A percentile compares a stretch with the other conserved stretches of the same genome.
phyloP scores from a whole-genome alignment of 2,113 vertebrate genomes.

The Onychostruthus taczanowskii region DNA sequence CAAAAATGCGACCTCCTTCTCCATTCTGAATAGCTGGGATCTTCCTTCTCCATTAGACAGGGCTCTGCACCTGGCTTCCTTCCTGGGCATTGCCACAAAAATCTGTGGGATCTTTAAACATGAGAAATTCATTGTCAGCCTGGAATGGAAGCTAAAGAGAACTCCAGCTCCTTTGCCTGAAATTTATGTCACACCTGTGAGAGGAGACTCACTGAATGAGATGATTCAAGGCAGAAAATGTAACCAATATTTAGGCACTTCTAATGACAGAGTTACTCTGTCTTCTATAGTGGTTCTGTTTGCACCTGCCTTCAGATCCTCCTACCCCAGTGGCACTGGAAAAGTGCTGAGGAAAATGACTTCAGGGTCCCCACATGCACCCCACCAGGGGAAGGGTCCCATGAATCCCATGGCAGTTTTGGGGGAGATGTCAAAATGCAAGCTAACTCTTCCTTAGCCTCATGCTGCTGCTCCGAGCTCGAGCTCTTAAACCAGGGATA shows the following conservation, averaged over 20 bases:
- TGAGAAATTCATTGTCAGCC: neutral
- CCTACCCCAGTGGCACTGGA: neutral
- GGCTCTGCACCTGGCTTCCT: neutral
- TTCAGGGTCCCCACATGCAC: neutral
- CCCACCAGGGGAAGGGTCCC: neutral
- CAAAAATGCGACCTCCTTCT: neutral
- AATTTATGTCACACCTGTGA: neutral
- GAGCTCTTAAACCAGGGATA: neutral
- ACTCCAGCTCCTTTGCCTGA: neutral
- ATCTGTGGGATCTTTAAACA: neutral
- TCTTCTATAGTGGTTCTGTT: neutral
- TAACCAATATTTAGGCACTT: neutral
- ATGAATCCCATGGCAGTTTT: neutral
- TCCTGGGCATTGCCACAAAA: neutral
- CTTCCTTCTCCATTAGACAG: neutral
- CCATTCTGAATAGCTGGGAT: neutral
- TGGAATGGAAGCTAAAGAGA: neutral
- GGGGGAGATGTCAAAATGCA: neutral
- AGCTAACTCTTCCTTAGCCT: neutral
- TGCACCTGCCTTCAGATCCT: accelerated
- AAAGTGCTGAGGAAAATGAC: neutral
- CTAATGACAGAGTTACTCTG: neutral
- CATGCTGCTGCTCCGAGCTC: neutral
- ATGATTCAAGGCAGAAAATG: neutral
- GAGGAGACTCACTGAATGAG: neutral